phyloP scores from a whole-genome alignment of 2,888 invertebrate species.

The Mythimna lalbum region DNA sequence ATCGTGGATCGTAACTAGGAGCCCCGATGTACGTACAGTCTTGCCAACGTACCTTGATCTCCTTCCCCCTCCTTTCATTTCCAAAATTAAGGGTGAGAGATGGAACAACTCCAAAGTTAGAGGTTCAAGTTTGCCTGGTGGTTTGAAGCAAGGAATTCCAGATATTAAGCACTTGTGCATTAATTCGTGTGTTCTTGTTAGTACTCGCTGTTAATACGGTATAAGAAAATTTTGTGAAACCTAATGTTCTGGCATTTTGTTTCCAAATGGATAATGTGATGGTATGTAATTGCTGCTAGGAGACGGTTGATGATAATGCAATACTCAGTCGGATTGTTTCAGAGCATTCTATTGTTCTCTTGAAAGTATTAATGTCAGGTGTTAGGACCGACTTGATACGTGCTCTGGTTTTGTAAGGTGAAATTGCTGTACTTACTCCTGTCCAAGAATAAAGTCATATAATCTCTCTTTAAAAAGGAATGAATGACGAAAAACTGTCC shows the following conservation, averaged over 20 bases:
- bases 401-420: conserved; percentile 22
- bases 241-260: conserved; percentile 67
- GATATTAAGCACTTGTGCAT: conserved; percentile 85
- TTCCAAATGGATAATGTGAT: conserved; percentile 60
- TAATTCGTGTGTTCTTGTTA: conserved; percentile 84
- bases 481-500: not conserved
- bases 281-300: conserved; percentile 50
- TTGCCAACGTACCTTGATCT: conserved; percentile 74
- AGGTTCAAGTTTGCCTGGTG: conserved; percentile 72
- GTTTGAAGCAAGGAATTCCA: conserved; percentile 80
- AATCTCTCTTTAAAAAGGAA: not conserved
- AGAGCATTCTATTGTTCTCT: conserved; percentile 29
- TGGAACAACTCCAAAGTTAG: conserved; percentile 55
- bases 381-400: not conserved
- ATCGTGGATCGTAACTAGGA: conserved; percentile 87
- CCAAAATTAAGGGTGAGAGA: conserved; percentile 45
- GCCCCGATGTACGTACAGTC: conserved; percentile 73
- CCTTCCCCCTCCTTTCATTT: conserved; percentile 59
- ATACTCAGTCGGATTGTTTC: conserved; percentile 46
- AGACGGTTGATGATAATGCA: conserved; percentile 52
- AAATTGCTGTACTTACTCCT: not conserved
- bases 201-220: conserved; percentile 77
- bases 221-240: conserved; percentile 81
- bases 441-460: not conserved
- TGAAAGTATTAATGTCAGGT: conserved; percentile 42